Conservation (phyloP, 2,113 vertebrate species). For the Periophthalmodon schlosseri region DNA sequence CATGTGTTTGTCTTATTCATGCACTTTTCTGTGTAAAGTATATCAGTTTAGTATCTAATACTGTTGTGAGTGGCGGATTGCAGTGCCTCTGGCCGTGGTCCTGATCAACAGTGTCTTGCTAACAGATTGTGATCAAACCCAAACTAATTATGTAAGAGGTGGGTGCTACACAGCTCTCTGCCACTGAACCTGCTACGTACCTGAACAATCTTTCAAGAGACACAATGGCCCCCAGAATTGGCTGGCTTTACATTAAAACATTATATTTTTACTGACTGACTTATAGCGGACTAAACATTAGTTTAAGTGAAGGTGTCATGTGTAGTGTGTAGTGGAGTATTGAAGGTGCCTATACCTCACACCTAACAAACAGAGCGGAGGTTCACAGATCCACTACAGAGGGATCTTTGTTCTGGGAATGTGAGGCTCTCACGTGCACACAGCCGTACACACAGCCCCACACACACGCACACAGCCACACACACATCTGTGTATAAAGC, state of each 20-base stretch:
- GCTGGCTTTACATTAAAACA: neutral
- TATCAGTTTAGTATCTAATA: neutral
- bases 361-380: slow-evolving; percentile 26
- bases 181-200: neutral
- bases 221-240: neutral
- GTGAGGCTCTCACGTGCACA: slow-evolving; percentile 49
- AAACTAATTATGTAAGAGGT: neutral
- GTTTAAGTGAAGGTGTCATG: neutral
- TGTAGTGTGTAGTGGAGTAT: slow-evolving; percentile 12
- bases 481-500: too few species aligned
- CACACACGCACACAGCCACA: too few species aligned
- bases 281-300: neutral
- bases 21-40: neutral
- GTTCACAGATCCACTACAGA: slow-evolving; percentile 66
- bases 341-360: slow-evolving; percentile 14
- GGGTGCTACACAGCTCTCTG: neutral
- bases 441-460: slow-evolving; percentile 48
- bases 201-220: neutral
- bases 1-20: neutral
- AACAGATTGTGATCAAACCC: slow-evolving; percentile 5
- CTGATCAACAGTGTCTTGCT: neutral
- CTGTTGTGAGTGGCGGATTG: neutral
- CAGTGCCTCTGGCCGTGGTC: neutral
- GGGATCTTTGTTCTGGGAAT: slow-evolving; percentile 68
- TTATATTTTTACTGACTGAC: neutral